Evolutionary conservation across 2,113 vertebrate genomes (phyloP).

Genomic region (Antigone vipio): DNA sequence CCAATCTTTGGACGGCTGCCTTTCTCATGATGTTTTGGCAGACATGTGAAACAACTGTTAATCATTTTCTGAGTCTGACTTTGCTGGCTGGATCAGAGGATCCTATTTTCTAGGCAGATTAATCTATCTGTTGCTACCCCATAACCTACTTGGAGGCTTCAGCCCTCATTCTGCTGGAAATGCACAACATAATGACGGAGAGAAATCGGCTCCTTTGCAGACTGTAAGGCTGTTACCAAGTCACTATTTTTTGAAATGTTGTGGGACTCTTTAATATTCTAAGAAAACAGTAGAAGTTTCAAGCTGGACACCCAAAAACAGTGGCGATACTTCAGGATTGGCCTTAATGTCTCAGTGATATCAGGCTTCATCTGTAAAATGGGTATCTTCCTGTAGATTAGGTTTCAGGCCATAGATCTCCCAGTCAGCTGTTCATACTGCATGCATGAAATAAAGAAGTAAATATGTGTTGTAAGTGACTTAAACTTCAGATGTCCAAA

Average conservation of each 20-base stretch:
- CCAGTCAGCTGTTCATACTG: background rate
- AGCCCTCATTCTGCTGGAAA: background rate
- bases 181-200: fast-evolving
- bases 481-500: background rate
- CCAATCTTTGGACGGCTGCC: background rate
- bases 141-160: background rate
- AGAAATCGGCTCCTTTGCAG: background rate
- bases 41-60: background rate
- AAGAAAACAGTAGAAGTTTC: background rate
- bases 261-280: background rate
- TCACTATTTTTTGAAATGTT: background rate
- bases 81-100: background rate
- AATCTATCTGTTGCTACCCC: background rate
- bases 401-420: background rate
- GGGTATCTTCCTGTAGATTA: background rate
- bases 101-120: background rate
- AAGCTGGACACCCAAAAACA: background rate
- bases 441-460: background rate
- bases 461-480: background rate
- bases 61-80: background rate
- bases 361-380: background rate
- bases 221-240: background rate
- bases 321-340: background rate
- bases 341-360: background rate
- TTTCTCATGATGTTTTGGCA: background rate